These are phyloP conservation scores for Fukomys damarensis DNA, from an alignment of 2,113 vertebrate species.

Conservation along the genomic window DNA sequence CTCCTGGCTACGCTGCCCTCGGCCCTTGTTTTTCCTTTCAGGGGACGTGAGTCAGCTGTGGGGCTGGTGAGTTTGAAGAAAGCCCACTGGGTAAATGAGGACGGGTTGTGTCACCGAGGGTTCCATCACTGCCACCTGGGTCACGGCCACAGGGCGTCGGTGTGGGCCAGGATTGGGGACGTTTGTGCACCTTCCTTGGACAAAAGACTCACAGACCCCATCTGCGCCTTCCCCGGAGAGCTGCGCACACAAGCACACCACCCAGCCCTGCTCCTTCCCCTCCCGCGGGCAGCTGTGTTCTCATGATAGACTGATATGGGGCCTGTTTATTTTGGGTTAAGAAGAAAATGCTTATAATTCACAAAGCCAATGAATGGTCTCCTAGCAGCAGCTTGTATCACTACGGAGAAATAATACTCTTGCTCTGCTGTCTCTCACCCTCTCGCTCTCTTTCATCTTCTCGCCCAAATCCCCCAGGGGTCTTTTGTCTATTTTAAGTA, in stretches of 20 bases:
- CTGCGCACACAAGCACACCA: not conserved
- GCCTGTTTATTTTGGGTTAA: constrained; percentile 62
- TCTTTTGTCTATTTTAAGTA: not conserved
- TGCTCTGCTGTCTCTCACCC: not conserved
- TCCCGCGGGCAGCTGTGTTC: constrained; percentile 48
- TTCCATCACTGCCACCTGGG: not conserved
- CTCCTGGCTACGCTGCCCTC: not conserved
- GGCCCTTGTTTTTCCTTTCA: not conserved
- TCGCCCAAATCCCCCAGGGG: not conserved
- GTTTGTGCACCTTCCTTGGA: not conserved
- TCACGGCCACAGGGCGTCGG: too few species aligned
- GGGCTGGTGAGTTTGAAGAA: not conserved
- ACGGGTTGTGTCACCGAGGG: not conserved
- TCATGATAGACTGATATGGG: constrained; percentile 43
- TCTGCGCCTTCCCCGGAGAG: not conserved
- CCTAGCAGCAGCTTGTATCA: constrained; percentile 53
- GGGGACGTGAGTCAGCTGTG: not conserved
- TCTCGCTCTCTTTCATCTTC: not conserved
- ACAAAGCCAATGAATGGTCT: constrained; percentile 54
- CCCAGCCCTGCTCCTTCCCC: not conserved
- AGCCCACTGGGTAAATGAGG: not conserved
- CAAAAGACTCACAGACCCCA: not conserved
- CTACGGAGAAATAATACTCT: constrained; percentile 37
- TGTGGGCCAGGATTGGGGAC: not conserved
- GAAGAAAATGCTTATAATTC: constrained; percentile 72